Base-by-base conservation (phyloP, 2,113 vertebrate species). In the Seriola quinqueradiata region DNA sequence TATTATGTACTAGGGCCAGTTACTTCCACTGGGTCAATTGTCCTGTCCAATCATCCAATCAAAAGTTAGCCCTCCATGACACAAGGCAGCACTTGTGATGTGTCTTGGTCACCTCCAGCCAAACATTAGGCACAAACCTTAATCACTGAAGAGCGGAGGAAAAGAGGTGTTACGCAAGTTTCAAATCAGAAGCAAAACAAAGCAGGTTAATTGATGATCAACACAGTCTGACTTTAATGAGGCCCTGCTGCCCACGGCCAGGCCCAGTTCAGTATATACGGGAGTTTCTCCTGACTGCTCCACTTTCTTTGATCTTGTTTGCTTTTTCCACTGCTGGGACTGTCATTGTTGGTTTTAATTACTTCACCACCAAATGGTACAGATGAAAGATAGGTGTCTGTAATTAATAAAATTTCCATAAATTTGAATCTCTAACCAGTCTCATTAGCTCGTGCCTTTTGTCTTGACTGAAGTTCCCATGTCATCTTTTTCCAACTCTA, bases 361-460 rank as follows among this genome's bases (percentile, higher is more conserved):
- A 97, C 96, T 96, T 96, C 95, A 96, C 97, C 95, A 96, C 96
- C 96, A 97, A 98, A 98, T 96, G 96, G 96, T 95, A 95, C 95
- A 96, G 96, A 98, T 97, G 97, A 99, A 97, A 97, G 97, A 99
- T 98, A 98, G 97, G 97, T 98, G 97, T 97, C 96, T 96, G 96
- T 97, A 98, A 98, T 99, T 99, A 99, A 98, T 99, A 97, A 96
- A 95, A 98, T 99, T 98, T 98, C 97, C 97, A 99, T 99, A 98
- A 96, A 99, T 99, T 98, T 98, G 96, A 97, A 99, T 98, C 95
- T 89, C 96, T 98, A 97, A 98, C 96, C 96, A 97, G 97, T 96
- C 97, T 98, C 97, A 98, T 99, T 98, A 98, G 96, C 95, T 89
- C 87, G 91, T 94, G 95, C 95, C 95, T 98, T 98, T 97, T 97